A percentile compares a stretch with the other conserved stretches of the same genome.
Evolutionary conservation across 2,113 vertebrate species (phyloP).

Genomic region (Grammomys dolichurus): DNA sequence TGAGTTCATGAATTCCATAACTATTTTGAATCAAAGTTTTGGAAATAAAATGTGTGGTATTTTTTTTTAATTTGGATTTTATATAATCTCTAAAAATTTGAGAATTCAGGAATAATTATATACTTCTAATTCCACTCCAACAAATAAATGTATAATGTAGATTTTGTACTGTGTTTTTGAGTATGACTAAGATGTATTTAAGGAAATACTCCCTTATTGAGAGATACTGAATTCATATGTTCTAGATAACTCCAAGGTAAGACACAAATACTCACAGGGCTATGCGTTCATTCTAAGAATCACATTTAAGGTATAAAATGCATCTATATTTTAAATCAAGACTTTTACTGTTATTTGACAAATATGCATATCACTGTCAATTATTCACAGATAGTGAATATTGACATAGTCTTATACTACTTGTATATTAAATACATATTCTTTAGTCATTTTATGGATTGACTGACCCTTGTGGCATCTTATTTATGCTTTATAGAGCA

Average conservation of each 20-base stretch:
- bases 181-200: background rate
- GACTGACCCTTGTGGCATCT: fast-evolving
- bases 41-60: background rate
- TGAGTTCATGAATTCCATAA: background rate
- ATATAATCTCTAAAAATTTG: background rate
- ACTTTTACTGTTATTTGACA: background rate
- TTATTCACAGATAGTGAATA: background rate
- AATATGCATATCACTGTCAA: background rate
- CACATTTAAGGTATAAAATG: background rate
- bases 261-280: background rate
- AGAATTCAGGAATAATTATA: background rate
- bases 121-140: background rate
- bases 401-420: background rate
- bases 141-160: background rate
- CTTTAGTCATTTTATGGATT: background rate
- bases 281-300: background rate
- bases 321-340: background rate
- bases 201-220: background rate
- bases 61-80: background rate
- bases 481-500: background rate
- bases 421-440: background rate
- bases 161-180: background rate
- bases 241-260: background rate
- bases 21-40: background rate
- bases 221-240: background rate